phyloP scores from a whole-genome alignment of 1,140 invertebrate genomes.

The Diorhabda elongata region DNA sequence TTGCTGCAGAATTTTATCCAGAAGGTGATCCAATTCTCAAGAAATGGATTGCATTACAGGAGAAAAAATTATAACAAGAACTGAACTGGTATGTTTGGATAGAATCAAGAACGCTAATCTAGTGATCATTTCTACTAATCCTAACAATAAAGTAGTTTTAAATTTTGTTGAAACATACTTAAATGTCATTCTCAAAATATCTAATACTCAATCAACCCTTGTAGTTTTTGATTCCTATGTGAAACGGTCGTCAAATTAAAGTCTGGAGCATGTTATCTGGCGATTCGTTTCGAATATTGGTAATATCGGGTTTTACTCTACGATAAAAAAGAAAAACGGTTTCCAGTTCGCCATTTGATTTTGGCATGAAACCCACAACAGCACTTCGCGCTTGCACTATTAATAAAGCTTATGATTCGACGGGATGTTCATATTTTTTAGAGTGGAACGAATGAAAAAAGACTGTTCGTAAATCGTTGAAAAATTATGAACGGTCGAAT shows the following conservation, averaged over 20 bases:
- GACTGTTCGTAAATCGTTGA: neutral
- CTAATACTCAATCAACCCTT: neutral
- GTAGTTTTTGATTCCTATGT: neutral
- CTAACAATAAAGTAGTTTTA: too few relatives aligned
- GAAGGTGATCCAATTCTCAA: too few relatives aligned
- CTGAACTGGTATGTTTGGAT: too few relatives aligned
- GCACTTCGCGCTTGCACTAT: neutral
- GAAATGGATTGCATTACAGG: too few relatives aligned
- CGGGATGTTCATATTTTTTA: conserved; percentile 1
- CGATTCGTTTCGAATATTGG: neutral
- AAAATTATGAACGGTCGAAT: neutral
- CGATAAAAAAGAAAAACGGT: neutral
- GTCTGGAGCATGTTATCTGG: neutral
- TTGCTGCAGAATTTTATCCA: too few relatives aligned
- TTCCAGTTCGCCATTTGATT: neutral
- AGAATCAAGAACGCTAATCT: too few relatives aligned
- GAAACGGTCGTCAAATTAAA: neutral
- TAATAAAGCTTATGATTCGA: conserved; percentile 1
- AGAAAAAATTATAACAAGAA: too few relatives aligned
- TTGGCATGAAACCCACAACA: neutral
- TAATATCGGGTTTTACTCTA: neutral
- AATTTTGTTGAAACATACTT: too few relatives aligned
- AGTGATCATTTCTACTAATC: too few relatives aligned
- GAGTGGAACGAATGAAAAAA: neutral
- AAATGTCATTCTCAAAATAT: too few relatives aligned